Base-by-base conservation (phyloP, 2,888 invertebrate genomes). In the Melinopterus prodromus region DNA sequence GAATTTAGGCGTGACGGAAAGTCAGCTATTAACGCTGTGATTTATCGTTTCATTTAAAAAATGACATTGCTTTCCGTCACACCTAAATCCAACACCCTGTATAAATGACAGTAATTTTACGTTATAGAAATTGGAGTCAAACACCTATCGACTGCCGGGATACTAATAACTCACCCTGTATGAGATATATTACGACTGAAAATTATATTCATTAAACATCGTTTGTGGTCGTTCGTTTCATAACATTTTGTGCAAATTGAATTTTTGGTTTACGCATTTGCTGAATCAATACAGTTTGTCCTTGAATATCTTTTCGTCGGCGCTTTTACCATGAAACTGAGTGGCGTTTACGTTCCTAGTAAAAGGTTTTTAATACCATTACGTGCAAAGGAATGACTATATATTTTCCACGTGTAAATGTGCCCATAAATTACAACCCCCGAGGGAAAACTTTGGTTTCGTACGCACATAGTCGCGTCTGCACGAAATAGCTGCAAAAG, bases 301-400 rank as follows among this genome's bases (percentile, higher is more conserved):
- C 53, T 53, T 53, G 53, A 53, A 53, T 53, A 53, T 53, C 12
- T 53, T 53, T 53, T 53, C 53, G 53, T 53, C 7, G 53, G 53
- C 5, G 53, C 9, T 53, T 53, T 53, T 53, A 53, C 3, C 53
- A 53, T 53, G 53, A 53, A 53, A 53, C 9, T 53, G 53, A 53
- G 53, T 12, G 53, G 53, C 53, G 12, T 53, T 53, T 53, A 53
- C 53, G 12, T 53, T 53, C 53, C 9, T 53, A 53, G 53, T 53
- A 53, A 53, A 53, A 53, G 53, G 53, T 53, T 53, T 53, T 53
- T 53, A 53, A 53, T 53, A 53, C 53, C 53, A 53, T 53, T 53
- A 53, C 53, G 53, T 53, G 53, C 53, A 53, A 53, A 53, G 53
- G 53, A 53, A 53, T 53, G 53, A 53, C 53, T 53, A 53, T 53